phyloP scores from a whole-genome alignment of 1,140 invertebrate genomes.

The Copidosoma floridanum region DNA sequence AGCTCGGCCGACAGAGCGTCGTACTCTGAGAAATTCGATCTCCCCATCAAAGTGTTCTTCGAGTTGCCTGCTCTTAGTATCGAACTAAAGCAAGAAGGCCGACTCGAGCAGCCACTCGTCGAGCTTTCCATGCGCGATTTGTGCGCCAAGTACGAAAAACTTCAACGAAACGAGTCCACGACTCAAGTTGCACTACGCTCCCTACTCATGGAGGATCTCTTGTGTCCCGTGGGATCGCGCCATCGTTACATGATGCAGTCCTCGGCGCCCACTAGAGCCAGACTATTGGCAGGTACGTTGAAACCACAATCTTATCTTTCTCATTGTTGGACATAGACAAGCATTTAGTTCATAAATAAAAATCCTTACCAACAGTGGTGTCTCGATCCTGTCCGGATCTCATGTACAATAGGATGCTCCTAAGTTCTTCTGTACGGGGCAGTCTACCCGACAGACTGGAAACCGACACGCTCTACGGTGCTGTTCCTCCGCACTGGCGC shows the following conservation, averaged over 20 bases:
- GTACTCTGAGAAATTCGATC: slow-evolving; percentile 49
- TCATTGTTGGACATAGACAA: no score
- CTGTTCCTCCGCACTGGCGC: slow-evolving; percentile 47
- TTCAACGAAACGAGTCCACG: slow-evolving; percentile 65
- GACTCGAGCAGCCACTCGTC: slow-evolving; percentile 68
- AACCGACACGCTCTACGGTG: slow-evolving; percentile 56
- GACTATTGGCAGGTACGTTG: slow-evolving; percentile 40
- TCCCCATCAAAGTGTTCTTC: slow-evolving; percentile 62
- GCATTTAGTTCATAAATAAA: no score
- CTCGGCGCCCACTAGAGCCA: slow-evolving; percentile 52
- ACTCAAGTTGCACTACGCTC: slow-evolving; percentile 78
- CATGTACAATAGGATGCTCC: slow-evolving; percentile 25
- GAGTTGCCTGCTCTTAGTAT: slow-evolving; percentile 72
- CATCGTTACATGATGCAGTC: slow-evolving; percentile 82
- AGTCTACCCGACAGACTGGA: slow-evolving; percentile 72
- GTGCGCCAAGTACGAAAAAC: slow-evolving; percentile 69
- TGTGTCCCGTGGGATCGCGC: slow-evolving; percentile 72
- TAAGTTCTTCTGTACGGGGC: slow-evolving; percentile 25
- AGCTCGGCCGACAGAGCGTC: slow-evolving; percentile 3
- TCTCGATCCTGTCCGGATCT: slow-evolving; percentile 86
- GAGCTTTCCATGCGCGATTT: slow-evolving; percentile 83
- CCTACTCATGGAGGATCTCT: slow-evolving; percentile 84
- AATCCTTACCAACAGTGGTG: slow-evolving; percentile 51
- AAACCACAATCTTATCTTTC: no score
- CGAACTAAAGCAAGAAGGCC: slow-evolving; percentile 67